Evolutionary conservation across 2,888 invertebrate genomes (phyloP), one percentile per base, ranked within the genome.

Genomic region (Drosophila mayaguana): DNA sequence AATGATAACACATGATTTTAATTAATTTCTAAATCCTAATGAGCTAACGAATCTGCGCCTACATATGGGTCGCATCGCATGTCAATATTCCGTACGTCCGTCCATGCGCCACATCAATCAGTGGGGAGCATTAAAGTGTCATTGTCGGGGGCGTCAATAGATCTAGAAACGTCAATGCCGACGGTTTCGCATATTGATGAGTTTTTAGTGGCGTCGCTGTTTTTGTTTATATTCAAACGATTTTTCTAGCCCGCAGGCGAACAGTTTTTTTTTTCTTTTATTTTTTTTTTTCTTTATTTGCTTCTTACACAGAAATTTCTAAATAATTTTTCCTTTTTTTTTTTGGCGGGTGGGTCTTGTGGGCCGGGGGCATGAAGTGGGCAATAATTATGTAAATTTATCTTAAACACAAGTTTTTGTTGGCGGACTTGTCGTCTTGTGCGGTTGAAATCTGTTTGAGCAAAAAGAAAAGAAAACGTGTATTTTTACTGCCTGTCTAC

Each of bases 161-260:
- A 83, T 83, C 87, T 79, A 79, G 76, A 85, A 85, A 87, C 84
- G 84, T 85, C 84, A 85, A 89, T 87, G 83, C 69, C 53, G 71
- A 61, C 67, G 40, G 63, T 72, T 80, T 55, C 45, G 57, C 59
- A 63, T 63, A 85, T 85, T 85, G 84, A 85, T 89, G 84, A 75
- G 84, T 81, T 81, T 87, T 65, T 89, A 79, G 87, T 86, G 84
- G 70, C 63, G 60, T 75, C 53, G 61, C 64, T 34, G 55, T 57
- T 85, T 63, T 87, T 83, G 83, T 83, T 88, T 83, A 88, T 83
- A 78, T 75, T 77, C 66, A 28, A 53, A 66, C 64, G 68, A 55
- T 65, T 73, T 55, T 77, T 40, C 50, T 51, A 43, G 57, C 59
- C 56, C 62, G 73, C 48, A 28, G 43, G 45, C 61, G 51, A 46